Evolutionary conservation across 2,113 vertebrate genomes (phyloP).

Genomic region (Centropristis striata): DNA sequence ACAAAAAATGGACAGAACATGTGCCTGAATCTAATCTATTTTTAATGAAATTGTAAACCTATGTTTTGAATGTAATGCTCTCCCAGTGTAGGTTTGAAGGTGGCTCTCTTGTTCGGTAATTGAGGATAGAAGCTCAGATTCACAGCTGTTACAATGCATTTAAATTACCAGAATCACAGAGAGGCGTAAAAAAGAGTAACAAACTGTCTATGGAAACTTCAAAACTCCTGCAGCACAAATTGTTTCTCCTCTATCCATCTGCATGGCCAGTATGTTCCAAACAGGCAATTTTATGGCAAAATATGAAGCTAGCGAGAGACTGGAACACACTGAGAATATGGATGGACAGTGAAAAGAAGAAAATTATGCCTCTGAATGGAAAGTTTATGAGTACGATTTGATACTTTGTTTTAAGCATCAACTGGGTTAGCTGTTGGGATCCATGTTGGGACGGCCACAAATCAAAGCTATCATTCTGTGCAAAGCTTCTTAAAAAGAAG

Average conservation of each 20-base stretch:
- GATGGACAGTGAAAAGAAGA: neutral
- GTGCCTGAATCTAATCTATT: neutral
- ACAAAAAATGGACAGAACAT: neutral
- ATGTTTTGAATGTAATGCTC: neutral
- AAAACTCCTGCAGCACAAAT: slow-evolving; percentile 10
- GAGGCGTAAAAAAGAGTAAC: neutral
- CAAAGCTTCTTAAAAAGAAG: neutral
- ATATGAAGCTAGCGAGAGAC: neutral
- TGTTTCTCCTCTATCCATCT: slow-evolving; percentile 40
- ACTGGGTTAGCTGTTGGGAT: neutral
- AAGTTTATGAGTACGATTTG: neutral
- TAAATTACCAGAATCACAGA: neutral
- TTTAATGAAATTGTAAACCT: neutral
- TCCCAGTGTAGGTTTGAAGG: neutral
- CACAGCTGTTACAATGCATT: slow-evolving; percentile 22
- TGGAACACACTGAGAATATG: neutral
- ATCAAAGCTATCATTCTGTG: neutral
- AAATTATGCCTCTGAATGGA: neutral
- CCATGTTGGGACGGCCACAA: neutral
- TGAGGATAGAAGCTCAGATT: slow-evolving; percentile 20
- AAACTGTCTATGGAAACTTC: slow-evolving; percentile 24
- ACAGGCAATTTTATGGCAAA: slow-evolving; percentile 8
- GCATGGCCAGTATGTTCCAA: slow-evolving; percentile 36
- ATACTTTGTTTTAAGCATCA: neutral
- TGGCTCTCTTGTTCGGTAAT: neutral